Conservation (phyloP, 2,113 vertebrate genomes). For the Odocoileus hemionus region DNA sequence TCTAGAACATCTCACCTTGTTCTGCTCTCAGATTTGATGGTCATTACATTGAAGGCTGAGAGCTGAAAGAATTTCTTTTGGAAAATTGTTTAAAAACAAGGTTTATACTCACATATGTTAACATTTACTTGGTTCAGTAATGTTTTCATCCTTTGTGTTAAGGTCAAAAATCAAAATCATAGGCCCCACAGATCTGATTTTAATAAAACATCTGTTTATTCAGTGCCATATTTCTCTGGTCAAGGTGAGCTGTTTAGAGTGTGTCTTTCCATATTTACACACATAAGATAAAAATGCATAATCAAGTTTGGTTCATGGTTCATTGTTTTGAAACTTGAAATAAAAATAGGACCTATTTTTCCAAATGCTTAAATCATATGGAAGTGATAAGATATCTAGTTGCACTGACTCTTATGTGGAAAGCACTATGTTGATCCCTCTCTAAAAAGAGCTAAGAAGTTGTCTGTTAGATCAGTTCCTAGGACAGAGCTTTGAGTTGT, state of each 20-base stretch:
- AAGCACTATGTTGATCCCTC: background rate
- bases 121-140: background rate
- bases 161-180: background rate
- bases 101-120: background rate
- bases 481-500: background rate
- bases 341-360: slow-evolving; percentile 26
- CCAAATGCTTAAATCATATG: background rate
- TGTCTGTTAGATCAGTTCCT: background rate
- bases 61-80: slow-evolving; percentile 7
- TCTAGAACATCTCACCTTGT: background rate
- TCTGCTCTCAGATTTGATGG: background rate
- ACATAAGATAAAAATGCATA: background rate
- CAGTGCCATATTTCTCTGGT: background rate
- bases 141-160: slow-evolving; percentile 34
- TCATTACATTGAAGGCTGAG: background rate
- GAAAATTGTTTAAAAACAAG: slow-evolving; percentile 22
- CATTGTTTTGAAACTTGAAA: slow-evolving; percentile 22
- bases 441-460: slow-evolving; percentile 4
- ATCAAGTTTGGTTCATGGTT: background rate
- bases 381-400: background rate
- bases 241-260: background rate
- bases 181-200: background rate
- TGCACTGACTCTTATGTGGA: background rate
- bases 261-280: background rate
- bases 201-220: slow-evolving; percentile 15